phyloP scores from a whole-genome alignment of 2,113 vertebrate genomes.

The Naja naja region DNA sequence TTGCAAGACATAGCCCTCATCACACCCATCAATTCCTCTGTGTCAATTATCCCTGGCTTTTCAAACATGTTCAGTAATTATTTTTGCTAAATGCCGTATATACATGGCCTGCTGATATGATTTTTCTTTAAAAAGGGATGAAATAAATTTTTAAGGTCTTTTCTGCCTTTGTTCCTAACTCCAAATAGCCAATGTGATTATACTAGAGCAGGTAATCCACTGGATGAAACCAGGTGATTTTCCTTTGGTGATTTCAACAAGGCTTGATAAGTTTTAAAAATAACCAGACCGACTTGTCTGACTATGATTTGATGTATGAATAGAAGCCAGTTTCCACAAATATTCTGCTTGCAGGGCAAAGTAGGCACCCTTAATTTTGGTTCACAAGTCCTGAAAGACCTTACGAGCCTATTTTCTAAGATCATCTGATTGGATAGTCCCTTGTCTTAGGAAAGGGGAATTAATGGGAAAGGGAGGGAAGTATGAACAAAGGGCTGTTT shows the following conservation, averaged over 20 bases:
- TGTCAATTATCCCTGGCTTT: background rate
- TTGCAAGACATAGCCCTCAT: background rate
- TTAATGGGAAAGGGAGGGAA: no score
- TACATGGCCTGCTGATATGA: background rate
- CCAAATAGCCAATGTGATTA: background rate
- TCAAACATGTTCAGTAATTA: background rate
- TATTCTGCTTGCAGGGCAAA: background rate
- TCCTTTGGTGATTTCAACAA: background rate
- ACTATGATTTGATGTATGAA: background rate
- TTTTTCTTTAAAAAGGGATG: background rate
- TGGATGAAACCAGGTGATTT: background rate
- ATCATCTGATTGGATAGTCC: background rate
- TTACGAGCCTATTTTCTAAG: background rate
- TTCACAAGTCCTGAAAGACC: background rate
- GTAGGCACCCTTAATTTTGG: background rate
- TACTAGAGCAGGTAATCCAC: background rate
- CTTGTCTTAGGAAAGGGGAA: background rate
- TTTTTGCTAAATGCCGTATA: background rate
- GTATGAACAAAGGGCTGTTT: background rate
- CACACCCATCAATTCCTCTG: background rate
- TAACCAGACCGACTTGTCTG: background rate
- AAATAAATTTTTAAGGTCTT: background rate
- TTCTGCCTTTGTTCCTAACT: background rate
- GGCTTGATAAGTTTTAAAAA: background rate
- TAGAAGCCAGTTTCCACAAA: background rate